Evolutionary conservation across 2,888 invertebrate genomes (phyloP).

Genomic region (Gasteruption jaculator): DNA sequence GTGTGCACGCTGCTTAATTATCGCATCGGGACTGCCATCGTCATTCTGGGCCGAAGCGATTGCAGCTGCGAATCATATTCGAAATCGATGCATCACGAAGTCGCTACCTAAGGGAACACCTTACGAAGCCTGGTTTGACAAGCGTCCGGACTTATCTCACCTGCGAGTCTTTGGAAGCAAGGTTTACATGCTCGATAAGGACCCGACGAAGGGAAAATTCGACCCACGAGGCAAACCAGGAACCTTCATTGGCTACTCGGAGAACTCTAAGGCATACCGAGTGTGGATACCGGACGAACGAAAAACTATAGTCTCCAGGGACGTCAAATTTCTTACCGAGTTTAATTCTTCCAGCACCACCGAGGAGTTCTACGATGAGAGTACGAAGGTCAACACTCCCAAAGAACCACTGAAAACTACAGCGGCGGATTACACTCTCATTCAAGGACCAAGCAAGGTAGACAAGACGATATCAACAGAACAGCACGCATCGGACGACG

Average conservation of each 20-base stretch:
- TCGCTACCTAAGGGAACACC: constrained; percentile 7
- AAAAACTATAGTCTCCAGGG: constrained; percentile 15
- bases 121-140: constrained; percentile 10
- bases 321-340: constrained; percentile 15
- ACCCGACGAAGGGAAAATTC: constrained; percentile 16
- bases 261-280: constrained; percentile 17
- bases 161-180: constrained; percentile 6
- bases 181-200: constrained; percentile 9
- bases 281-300: constrained; percentile 21
- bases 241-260: constrained; percentile 16
- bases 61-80: constrained; percentile 10
- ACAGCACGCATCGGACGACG: too few relatives aligned
- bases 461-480: too few relatives aligned
- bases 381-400: too few relatives aligned
- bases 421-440: too few relatives aligned
- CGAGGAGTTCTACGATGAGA: too few relatives aligned
- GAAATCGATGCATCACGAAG: constrained; percentile 13
- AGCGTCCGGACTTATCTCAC: constrained; percentile 7
- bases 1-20: constrained; percentile 17
- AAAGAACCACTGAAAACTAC: too few relatives aligned
- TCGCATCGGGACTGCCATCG: constrained; percentile 8
- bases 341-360: too few relatives aligned
- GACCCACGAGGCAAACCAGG: constrained; percentile 12
- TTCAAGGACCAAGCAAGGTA: too few relatives aligned
- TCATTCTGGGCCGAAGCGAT: constrained; percentile 17